Evolutionary conservation across 2,113 vertebrate species (phyloP), one percentile per base, ranked within the genome.

Genomic region (Petromus typicus): DNA sequence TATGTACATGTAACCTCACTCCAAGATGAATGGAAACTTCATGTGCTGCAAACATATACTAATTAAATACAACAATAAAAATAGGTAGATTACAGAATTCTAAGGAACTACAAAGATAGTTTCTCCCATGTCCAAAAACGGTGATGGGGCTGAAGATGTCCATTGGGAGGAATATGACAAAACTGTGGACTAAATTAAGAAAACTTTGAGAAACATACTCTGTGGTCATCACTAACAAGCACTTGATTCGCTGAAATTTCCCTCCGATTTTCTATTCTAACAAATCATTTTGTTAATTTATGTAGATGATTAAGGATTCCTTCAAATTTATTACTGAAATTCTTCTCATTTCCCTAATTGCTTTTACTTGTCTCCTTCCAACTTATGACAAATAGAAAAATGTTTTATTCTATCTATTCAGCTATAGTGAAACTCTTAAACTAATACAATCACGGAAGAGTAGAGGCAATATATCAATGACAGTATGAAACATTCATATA

Each of bases 101-200:
- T 66, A n/a, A 67, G 12, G 12, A 23, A 20, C 20, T 51, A 67
- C 3, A 23, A 23, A 12, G 45, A 40, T n/a, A 57, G 51, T 25
- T 4, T 9, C 16, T 56, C n/a, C 9, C 25, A 64, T 48, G 3
- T 5, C 3, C n/a, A 57, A 6, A 43, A 1, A 16, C 7, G 10
- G 37, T 57, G 54, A 57, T 18, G 18, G 2, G 25, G 6, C 51
- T 71, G 16, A 57, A 30, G 57, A 20, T 40, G 14, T 37, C 25
- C 25, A 2, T 43, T 43, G 7, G 16, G 32, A 6, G 66, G 12
- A 25, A 73, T 14, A 18, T 7, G 11, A 54, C 54, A 25, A 85
- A 86, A 56, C 10, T 27, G 20, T 30, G 22, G 66, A 56, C 7
- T 56, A 54, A n/a, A 71, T 37, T 25, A 56, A 27, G 54, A 59